A percentile compares a stretch with the other conserved stretches of the same genome.
These are phyloP conservation scores for Trochalopteron elliotii DNA, from an alignment of 2,113 vertebrate genomes.

Conservation along the genomic window DNA sequence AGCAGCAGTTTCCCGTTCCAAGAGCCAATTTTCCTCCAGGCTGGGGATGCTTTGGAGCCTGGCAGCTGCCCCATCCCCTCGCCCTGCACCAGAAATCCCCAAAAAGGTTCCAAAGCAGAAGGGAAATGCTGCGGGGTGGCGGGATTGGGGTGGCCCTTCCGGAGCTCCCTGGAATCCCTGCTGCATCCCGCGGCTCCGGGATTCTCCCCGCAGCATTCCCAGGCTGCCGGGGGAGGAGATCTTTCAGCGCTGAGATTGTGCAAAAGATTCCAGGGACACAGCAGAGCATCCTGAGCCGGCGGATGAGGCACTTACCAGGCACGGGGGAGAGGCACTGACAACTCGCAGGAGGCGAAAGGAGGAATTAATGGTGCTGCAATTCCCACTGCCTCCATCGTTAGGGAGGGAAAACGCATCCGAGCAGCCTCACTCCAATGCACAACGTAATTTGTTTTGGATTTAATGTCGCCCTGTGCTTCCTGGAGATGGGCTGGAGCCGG, in stretches of 20 bases:
- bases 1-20: neutral
- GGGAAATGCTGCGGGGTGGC: neutral
- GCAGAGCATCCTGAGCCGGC: neutral
- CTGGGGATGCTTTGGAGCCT: neutral
- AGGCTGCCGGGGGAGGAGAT: neutral
- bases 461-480: neutral
- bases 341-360: neutral
- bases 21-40: neutral
- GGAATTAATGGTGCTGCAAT: conserved; percentile 24
- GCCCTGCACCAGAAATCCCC: neutral
- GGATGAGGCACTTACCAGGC: neutral
- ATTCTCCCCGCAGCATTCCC: neutral
- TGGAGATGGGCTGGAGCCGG: neutral
- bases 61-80: neutral
- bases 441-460: neutral
- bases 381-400: neutral
- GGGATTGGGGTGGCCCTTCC: neutral
- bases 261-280: neutral
- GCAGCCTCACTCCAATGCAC: neutral
- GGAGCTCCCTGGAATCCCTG: neutral
- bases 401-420: neutral
- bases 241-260: neutral
- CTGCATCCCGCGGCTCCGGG: rapidly evolving
- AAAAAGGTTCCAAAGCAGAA: neutral
- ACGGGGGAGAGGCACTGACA: neutral